These are phyloP conservation scores for Drosophila punjabiensis DNA, from an alignment of 1,140 invertebrate species.

Conservation along the genomic window DNA sequence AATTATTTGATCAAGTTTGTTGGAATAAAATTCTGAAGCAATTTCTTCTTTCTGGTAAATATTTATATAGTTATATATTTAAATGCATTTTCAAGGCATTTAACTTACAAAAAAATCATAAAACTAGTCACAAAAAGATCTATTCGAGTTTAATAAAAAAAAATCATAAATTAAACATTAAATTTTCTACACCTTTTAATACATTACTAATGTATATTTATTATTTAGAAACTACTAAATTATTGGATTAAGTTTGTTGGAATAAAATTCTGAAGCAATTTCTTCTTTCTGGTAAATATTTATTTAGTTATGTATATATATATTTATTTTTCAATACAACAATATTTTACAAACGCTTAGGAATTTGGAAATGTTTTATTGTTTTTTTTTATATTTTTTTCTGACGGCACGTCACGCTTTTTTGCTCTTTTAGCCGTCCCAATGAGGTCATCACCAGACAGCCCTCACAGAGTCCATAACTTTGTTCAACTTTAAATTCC, in stretches of 20 bases:
- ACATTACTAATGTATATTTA: too few relatives aligned
- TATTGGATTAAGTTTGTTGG: neutral
- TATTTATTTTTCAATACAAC: neutral
- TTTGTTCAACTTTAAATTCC: slow-evolving; percentile 47
- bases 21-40: neutral
- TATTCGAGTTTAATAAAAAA: neutral
- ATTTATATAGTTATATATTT: too few relatives aligned
- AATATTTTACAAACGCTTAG: slow-evolving; percentile 14
- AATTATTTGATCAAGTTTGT: neutral
- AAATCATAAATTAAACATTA: neutral
- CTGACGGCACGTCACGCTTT: slow-evolving; percentile 17
- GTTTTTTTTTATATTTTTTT: slow-evolving; percentile 1
- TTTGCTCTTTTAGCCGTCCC: slow-evolving; percentile 4
- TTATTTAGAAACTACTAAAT: neutral
- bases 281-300: neutral
- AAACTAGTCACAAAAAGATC: neutral
- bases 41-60: slow-evolving; percentile 20
- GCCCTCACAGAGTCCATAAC: slow-evolving; percentile 13
- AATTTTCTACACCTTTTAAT: too few relatives aligned
- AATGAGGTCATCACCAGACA: slow-evolving; percentile 46
- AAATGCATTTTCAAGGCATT: neutral
- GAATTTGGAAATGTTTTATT: slow-evolving; percentile 14
- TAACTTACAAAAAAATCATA: too few relatives aligned
- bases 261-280: neutral
- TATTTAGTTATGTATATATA: neutral